These are phyloP conservation scores for Columba janthina DNA, from an alignment of 2,113 vertebrate genomes.

Conservation along the genomic window DNA sequence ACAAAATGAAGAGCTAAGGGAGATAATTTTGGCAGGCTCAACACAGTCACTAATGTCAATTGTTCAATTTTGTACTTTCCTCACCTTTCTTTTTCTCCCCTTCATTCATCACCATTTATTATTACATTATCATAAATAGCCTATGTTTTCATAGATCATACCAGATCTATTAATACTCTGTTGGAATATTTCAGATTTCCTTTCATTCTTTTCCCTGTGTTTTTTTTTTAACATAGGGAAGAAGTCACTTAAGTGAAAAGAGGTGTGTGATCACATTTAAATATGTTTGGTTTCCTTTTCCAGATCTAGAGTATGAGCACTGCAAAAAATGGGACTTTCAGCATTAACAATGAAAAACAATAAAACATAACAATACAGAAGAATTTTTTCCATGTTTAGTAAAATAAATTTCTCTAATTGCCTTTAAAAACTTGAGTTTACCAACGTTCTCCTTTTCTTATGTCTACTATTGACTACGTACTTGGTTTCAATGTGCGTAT, in stretches of 20 bases:
- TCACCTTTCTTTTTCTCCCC: not conserved
- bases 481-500: not conserved
- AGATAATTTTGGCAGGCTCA: not conserved
- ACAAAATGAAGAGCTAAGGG: not conserved
- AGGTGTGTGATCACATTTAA: not conserved
- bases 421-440: not conserved
- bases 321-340: accelerated
- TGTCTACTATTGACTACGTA: not conserved
- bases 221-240: not conserved
- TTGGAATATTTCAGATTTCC: not conserved
- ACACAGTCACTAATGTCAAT: not conserved
- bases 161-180: not conserved
- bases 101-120: not conserved
- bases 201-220: not conserved
- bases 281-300: not conserved
- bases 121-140: not conserved
- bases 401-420: not conserved
- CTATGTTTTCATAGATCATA: not conserved
- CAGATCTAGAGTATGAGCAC: not conserved
- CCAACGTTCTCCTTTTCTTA: not conserved
- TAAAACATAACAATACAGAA: not conserved
- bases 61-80: not conserved
- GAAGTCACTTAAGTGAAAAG: not conserved
- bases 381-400: not conserved
- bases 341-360: not conserved